Evolutionary conservation across 2,113 vertebrate species (phyloP).

Genomic region (Elaphurus davidianus): DNA sequence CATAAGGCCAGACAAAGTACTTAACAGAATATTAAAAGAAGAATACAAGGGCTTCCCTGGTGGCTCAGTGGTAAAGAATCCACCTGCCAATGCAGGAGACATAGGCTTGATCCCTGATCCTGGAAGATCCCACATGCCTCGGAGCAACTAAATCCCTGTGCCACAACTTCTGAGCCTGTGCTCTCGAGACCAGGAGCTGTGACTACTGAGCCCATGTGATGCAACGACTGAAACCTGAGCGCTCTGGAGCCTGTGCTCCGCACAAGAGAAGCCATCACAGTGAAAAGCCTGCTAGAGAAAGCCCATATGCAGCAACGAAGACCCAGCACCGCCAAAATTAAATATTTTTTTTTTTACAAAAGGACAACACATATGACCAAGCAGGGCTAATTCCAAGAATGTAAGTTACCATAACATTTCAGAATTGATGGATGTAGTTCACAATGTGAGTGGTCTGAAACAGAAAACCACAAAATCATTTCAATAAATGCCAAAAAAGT

Average conservation of each 20-base stretch:
- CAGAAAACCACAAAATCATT: not conserved
- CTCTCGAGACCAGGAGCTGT: not conserved
- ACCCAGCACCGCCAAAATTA: not conserved
- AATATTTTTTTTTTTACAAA: not conserved
- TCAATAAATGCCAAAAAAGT: not conserved
- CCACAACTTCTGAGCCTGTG: not conserved
- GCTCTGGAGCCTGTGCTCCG: fast-evolving
- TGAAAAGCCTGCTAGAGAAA: not conserved
- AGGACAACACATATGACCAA: not conserved
- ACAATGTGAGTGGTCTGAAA: not conserved
- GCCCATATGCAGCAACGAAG: not conserved
- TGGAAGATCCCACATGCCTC: not conserved
- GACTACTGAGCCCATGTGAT: not conserved
- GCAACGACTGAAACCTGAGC: not conserved
- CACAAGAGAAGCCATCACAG: fast-evolving
- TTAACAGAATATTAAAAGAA: too few relatives aligned
- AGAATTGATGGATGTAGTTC: not conserved
- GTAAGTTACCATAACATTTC: not conserved
- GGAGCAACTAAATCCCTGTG: not conserved
- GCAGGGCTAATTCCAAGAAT: not conserved
- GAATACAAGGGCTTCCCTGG: fast-evolving
- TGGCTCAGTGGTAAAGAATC: not conserved
- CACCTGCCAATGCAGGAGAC: not conserved
- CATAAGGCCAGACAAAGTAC: not conserved
- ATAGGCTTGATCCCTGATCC: not conserved